Percentiles rank a stretch among this genome's conserved stretches.
These are phyloP conservation scores for Euphysa ruthae DNA, from an alignment of 30 jellyfish, hydroid and myxozoan species.

Conservation along the genomic window DNA sequence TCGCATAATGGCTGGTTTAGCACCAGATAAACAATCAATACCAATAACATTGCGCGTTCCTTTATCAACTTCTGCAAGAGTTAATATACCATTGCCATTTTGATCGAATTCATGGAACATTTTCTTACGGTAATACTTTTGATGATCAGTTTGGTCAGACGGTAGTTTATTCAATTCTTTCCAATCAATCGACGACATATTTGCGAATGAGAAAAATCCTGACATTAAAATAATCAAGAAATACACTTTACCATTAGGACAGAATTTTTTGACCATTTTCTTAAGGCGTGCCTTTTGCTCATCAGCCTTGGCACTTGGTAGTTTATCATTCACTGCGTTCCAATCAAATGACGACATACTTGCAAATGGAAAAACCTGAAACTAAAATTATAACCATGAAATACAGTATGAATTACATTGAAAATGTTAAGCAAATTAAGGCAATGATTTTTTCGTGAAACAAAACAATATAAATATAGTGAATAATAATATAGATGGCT, in stretches of 20 bases:
- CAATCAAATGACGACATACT: conserved; percentile 28
- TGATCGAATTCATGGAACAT: conserved; percentile 21
- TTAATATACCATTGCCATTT: conserved; percentile 40
- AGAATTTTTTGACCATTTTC: conserved; percentile 18
- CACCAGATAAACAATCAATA: conserved; percentile 31
- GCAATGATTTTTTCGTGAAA: no score
- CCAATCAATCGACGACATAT: no score
- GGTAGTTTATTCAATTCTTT: conserved; percentile 20
- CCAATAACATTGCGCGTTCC: conserved; percentile 30
- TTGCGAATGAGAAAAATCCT: no score
- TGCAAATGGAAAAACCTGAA: no score
- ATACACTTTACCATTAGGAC: conserved; percentile 39
- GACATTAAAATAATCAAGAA: no score
- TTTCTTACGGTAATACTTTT: conserved; percentile 9
- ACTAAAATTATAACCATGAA: no score
- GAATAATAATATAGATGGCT: no score
- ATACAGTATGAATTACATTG: no score
- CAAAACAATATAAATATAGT: no score
- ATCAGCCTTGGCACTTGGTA: conserved; percentile 20
- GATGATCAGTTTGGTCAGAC: conserved; percentile 11
- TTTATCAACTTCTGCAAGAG: conserved; percentile 42
- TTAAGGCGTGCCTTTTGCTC: conserved; percentile 33
- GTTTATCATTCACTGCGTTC: conserved; percentile 28
- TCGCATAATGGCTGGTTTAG: conserved; percentile 41
- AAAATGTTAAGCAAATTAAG: no score